Conservation (phyloP, 2,888 invertebrate species). For the Parnassius mnemosyne region DNA sequence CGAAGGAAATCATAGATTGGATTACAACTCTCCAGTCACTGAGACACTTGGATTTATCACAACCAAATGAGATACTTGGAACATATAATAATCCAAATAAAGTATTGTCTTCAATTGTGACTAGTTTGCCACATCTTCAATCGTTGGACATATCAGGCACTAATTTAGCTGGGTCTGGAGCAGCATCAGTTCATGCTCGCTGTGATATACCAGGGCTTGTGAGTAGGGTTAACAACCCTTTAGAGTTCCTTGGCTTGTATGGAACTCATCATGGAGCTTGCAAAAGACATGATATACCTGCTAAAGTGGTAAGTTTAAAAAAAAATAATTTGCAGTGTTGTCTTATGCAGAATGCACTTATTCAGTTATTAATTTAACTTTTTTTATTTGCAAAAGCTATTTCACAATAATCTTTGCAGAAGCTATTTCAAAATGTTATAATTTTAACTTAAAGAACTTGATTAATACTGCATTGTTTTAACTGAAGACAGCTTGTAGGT, state of each 20-base stretch:
- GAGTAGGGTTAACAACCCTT: constrained; percentile 85
- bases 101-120: constrained; percentile 85
- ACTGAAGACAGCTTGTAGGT: too few relatives aligned
- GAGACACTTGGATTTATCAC: constrained; percentile 92
- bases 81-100: constrained; percentile 88
- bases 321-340: too few relatives aligned
- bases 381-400: too few relatives aligned
- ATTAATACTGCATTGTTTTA: too few relatives aligned
- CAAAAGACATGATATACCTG: constrained; percentile 94
- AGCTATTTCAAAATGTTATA: too few relatives aligned
- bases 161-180: constrained; percentile 91
- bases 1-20: constrained; percentile 82
- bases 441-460: too few relatives aligned
- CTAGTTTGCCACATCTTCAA: constrained; percentile 85
- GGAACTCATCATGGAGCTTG: constrained; percentile 95
- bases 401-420: too few relatives aligned
- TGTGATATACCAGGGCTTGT: constrained; percentile 94
- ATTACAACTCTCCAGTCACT: constrained; percentile 80
- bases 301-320: constrained; percentile 85
- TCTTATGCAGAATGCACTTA: too few relatives aligned
- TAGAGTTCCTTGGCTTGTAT: constrained; percentile 95
- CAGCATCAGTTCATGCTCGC: constrained; percentile 52
- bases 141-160: constrained; percentile 98
- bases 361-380: too few relatives aligned
- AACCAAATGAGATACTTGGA: constrained; percentile 85